Conservation (phyloP, 1,140 invertebrate species). For the Pissodes strobi region DNA sequence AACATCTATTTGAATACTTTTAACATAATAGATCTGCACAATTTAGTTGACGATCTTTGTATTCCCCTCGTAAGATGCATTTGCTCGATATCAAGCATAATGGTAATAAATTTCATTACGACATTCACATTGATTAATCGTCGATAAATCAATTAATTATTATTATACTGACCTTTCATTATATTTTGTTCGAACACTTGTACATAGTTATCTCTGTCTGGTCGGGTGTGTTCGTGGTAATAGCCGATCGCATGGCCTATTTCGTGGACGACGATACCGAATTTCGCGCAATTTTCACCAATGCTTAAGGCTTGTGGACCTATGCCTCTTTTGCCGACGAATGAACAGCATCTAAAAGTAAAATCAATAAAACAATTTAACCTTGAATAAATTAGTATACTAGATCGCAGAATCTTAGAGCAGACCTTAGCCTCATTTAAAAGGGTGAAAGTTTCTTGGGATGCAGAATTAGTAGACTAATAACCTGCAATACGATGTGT, state of each 20-base stretch:
- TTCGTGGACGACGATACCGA: constrained; percentile 60
- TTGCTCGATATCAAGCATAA: too few relatives aligned
- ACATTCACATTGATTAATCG: too few relatives aligned
- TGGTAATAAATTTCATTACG: too few relatives aligned
- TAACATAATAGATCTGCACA: too few relatives aligned
- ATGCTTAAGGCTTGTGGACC: constrained; percentile 46
- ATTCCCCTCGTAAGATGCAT: too few relatives aligned
- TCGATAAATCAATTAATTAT: background rate
- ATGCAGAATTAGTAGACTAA: too few relatives aligned
- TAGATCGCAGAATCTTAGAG: background rate
- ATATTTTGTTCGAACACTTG: constrained; percentile 93
- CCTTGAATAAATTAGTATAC: too few relatives aligned
- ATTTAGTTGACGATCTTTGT: too few relatives aligned
- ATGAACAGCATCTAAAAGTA: constrained; percentile 50
- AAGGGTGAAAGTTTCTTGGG: too few relatives aligned
- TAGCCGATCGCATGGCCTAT: constrained; percentile 75
- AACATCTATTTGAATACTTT: too few relatives aligned
- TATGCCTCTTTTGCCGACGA: constrained; percentile 50
- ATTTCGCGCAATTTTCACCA: constrained; percentile 43
- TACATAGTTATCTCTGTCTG: constrained; percentile 91
- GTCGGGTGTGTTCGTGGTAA: constrained; percentile 97
- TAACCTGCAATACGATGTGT: too few relatives aligned
- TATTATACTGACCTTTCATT: constrained; percentile 75
- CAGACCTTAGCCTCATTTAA: background rate
- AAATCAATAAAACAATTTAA: constrained; percentile 23